These are phyloP conservation scores for Zonotrichia leucophrys DNA, from an alignment of 2,113 vertebrate genomes.

Conservation along the genomic window DNA sequence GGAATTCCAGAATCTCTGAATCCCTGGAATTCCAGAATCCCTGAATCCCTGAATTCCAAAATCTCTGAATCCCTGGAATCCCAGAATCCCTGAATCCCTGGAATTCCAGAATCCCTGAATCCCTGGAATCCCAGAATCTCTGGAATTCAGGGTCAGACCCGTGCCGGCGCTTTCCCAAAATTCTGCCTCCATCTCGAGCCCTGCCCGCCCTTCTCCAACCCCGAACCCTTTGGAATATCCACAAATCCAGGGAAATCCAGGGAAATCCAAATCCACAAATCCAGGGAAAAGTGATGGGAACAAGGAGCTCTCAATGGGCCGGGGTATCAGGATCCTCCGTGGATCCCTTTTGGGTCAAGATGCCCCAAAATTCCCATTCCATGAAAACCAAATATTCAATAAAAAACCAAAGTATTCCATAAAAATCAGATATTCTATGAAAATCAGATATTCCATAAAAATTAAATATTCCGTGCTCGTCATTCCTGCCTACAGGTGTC, in stretches of 20 bases:
- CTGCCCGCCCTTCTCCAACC: conserved; percentile 12
- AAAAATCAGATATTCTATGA: rapidly evolving
- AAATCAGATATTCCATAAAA: neutral
- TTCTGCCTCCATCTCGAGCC: neutral
- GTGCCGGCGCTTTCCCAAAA: neutral
- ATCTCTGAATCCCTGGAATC: no score
- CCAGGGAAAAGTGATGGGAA: neutral
- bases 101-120: no score
- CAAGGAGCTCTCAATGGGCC: neutral
- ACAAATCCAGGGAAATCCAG: neutral
- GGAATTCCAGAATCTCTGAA: no score
- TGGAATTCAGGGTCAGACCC: conserved; percentile 5
- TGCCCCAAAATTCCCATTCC: neutral
- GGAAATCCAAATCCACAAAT: neutral
- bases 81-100: no score
- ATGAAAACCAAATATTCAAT: neutral
- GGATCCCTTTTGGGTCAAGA: neutral
- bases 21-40: no score
- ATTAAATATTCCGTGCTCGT: rapidly evolving
- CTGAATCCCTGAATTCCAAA: neutral
- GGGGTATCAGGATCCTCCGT: neutral
- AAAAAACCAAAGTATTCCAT: no score
- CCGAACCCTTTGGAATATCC: neutral
- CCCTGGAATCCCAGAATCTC: no score
- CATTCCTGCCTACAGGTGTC: conserved; percentile 1